Evolutionary conservation across 2,888 invertebrate genomes (phyloP), one percentile per base, ranked within the genome.

Genomic region (Lutraria lutraria): DNA sequence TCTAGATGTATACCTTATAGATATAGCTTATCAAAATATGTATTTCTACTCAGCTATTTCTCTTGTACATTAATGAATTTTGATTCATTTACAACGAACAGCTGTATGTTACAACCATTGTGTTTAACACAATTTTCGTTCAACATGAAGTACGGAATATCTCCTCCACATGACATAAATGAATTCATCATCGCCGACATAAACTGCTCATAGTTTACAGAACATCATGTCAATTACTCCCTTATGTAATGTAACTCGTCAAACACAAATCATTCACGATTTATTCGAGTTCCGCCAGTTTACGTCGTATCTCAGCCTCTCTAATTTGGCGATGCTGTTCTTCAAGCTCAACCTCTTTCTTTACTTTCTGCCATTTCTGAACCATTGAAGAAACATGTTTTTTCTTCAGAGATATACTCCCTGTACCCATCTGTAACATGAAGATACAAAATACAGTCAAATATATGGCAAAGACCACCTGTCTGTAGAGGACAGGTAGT

Each of bases 291-390:
- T 90, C 92, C 0, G 91, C 92, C 25, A 95, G 91, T 89, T 95
- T 94, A 83, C 93, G 90, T 13, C 95, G 91, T 85, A 95, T 95
- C 88, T 94, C 95, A 34, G 92, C 91, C 87, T 95, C 95, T 54
- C 95, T 84, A 81, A 94, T 92, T 86, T 95, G 94, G 25, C 94
- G 90, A 80, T 93, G 90, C 34, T 93, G 90, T 88, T 95, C 95
- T 86, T 95, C 95, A 63, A 94, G 90, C 88, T 95, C 96, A 21
- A 96, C 96, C 84, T 97, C 97, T 92, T 97, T 97, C 95, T 98
- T 98, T 79, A 98, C 97, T 94, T 97, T 97, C 96, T 98, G 98
- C 98, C 98, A 98, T 94, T 98, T 98, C 86, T 98, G 97, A 0
- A 98, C 98, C 95, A 98, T 97, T 79, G 97, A 97, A 1, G 98